Evolutionary conservation across 2,888 invertebrate genomes (phyloP).

Genomic region (Rhabditophanes sp.): DNA sequence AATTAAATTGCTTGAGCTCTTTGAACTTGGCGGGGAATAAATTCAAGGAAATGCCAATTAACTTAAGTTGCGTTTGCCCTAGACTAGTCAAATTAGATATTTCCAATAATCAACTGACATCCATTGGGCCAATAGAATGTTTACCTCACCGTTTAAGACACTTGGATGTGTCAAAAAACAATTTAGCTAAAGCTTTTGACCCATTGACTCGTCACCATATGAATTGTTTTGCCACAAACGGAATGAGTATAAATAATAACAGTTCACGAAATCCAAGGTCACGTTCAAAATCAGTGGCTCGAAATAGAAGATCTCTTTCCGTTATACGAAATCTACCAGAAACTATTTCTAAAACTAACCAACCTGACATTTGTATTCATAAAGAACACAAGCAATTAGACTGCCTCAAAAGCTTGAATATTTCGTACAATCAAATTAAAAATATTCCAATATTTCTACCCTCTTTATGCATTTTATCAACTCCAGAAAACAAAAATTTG

Average conservation of each 20-base stretch:
- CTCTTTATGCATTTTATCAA: constrained; percentile 1
- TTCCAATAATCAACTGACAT: constrained; percentile 59
- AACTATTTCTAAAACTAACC: constrained; percentile 1
- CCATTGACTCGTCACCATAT: no score
- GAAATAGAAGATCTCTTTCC: constrained; percentile 36
- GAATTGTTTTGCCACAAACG: no score
- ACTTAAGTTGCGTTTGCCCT: constrained; percentile 74
- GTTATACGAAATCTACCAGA: constrained; percentile 18
- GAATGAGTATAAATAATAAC: no score
- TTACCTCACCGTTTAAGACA: constrained; percentile 76
- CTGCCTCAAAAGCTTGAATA: constrained; percentile 62
- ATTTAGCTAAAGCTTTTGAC: constrained; percentile 50
- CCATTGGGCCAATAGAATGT: constrained; percentile 69
- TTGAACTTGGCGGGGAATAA: constrained; percentile 62
- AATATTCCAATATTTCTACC: constrained; percentile 2
- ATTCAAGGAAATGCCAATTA: constrained; percentile 69
- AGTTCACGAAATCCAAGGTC: no score
- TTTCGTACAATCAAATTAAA: constrained; percentile 51
- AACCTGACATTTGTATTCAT: constrained; percentile 37
- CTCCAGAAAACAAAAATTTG: no score
- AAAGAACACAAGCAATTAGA: constrained; percentile 60
- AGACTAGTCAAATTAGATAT: constrained; percentile 71
- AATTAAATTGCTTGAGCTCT: constrained; percentile 53
- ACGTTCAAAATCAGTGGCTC: constrained; percentile 40
- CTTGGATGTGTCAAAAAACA: constrained; percentile 78